Percentiles rank a stretch among this genome's conserved stretches.
phyloP scores from a whole-genome alignment of 2,113 vertebrate genomes.

The Synodontis membranacea region DNA sequence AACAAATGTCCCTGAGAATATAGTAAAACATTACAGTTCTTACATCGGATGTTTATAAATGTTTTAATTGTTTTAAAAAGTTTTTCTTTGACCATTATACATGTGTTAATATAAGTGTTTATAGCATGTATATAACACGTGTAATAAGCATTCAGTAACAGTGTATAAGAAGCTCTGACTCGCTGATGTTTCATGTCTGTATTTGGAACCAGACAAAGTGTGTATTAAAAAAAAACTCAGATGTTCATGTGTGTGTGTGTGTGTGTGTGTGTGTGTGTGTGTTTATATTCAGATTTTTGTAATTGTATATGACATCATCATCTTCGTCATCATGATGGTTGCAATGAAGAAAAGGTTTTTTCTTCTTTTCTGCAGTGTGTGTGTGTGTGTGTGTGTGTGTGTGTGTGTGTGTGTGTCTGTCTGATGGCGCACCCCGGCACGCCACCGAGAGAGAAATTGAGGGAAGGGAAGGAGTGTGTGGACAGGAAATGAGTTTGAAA shows the following conservation, averaged over 20 bases:
- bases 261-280: not conserved
- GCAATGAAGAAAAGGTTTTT: constrained; percentile 29
- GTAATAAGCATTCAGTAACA: not conserved
- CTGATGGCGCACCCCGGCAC: constrained; percentile 30
- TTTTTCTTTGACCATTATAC: not conserved
- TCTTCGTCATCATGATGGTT: not conserved
- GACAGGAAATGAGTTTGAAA: constrained; percentile 27
- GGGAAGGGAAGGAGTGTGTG: not conserved
- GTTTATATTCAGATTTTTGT: not conserved
- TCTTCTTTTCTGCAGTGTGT: constrained; percentile 7
- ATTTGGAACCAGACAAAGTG: not conserved
- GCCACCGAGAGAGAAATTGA: constrained; percentile 20
- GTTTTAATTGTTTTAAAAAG: not conserved
- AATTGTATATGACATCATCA: not conserved
- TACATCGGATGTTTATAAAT: not conserved
- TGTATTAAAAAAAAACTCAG: not conserved
- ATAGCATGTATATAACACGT: not conserved
- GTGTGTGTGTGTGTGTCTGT: constrained; percentile 22
- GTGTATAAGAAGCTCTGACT: not conserved
- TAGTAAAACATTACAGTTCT: not conserved
- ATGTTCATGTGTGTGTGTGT: not conserved
- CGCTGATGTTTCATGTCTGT: not conserved
- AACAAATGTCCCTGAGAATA: not conserved
- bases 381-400: constrained; percentile 33
- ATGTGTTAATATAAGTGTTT: not conserved